A percentile compares a stretch with the other conserved stretches of the same genome.
These are phyloP conservation scores for Lepus townsendii DNA, from an alignment of 2,797 vertebrate species.

Conservation along the genomic window DNA sequence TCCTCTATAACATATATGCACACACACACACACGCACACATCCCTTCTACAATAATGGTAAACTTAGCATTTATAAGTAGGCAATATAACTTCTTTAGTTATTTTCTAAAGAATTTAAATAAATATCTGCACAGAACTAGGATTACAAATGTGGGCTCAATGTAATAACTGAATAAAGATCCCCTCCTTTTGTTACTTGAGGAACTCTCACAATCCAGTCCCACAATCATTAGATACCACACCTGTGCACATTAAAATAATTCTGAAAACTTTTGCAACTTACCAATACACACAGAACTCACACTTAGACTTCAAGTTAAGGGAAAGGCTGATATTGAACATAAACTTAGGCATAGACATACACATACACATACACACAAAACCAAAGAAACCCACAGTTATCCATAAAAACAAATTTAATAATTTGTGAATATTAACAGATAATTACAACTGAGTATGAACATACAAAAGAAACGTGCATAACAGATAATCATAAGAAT, in stretches of 20 bases:
- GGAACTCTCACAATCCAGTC: not conserved
- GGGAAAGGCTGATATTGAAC: not conserved
- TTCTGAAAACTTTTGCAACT: not conserved
- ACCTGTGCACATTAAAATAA: not conserved
- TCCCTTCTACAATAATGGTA: not conserved
- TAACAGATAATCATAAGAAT: not conserved
- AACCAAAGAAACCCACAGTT: too few species aligned
- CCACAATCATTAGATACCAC: not conserved
- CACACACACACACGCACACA: too few species aligned
- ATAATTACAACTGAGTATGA: not conserved
- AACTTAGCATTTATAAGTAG: not conserved
- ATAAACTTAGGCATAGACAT: not conserved
- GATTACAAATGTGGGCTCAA: not conserved
- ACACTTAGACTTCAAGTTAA: not conserved
- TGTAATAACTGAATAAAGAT: not conserved
- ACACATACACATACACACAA: not conserved
- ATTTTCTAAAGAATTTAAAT: slow-evolving; percentile 3
- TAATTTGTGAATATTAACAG: not conserved
- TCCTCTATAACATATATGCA: not conserved
- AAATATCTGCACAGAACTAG: not conserved
- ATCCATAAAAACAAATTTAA: not conserved
- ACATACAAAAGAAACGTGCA: not conserved
- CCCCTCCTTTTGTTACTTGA: not conserved
- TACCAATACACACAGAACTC: not conserved
- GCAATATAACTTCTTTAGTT: not conserved